These are phyloP conservation scores for Oryzias melastigma DNA, from an alignment of 2,113 vertebrate species.

Conservation along the genomic window DNA sequence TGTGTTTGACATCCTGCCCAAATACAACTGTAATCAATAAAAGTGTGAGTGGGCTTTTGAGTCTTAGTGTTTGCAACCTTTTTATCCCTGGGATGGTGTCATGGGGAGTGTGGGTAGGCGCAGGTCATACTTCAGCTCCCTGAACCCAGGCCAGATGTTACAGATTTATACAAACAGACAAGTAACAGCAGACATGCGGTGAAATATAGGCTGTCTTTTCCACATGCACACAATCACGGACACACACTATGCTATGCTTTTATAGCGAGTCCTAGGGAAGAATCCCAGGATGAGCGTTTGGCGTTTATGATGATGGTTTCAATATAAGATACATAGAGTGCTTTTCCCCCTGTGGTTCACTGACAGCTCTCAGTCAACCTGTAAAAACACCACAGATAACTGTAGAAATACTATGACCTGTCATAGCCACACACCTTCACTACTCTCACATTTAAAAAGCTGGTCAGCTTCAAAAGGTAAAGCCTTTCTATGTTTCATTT, in stretches of 20 bases:
- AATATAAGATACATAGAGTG: background rate
- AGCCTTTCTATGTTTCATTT: no score
- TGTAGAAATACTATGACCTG: no score
- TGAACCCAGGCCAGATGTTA: conserved; percentile 64
- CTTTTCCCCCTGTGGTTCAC: no score
- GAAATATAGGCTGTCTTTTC: conserved; percentile 32
- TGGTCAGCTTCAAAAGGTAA: no score
- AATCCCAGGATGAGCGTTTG: conserved; percentile 24
- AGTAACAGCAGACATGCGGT: conserved; percentile 17
- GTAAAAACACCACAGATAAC: no score
- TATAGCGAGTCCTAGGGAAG: conserved; percentile 7
- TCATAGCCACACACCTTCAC: no score
- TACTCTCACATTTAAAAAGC: no score
- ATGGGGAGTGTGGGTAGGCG: conserved; percentile 52
- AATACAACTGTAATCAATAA: conserved; percentile 48
- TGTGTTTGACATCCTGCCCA: conserved; percentile 54
- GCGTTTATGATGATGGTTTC: conserved; percentile 43
- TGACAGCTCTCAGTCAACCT: no score
- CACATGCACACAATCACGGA: conserved; percentile 45
- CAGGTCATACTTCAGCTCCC: conserved; percentile 64
- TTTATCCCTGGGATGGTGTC: conserved; percentile 53
- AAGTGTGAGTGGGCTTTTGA: conserved; percentile 58
- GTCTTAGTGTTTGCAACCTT: conserved; percentile 31
- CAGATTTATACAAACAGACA: conserved; percentile 36
- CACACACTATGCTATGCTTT: conserved; percentile 25